Base-by-base conservation (phyloP, 2,113 vertebrate species). In the Nannobrachium achirus region DNA sequence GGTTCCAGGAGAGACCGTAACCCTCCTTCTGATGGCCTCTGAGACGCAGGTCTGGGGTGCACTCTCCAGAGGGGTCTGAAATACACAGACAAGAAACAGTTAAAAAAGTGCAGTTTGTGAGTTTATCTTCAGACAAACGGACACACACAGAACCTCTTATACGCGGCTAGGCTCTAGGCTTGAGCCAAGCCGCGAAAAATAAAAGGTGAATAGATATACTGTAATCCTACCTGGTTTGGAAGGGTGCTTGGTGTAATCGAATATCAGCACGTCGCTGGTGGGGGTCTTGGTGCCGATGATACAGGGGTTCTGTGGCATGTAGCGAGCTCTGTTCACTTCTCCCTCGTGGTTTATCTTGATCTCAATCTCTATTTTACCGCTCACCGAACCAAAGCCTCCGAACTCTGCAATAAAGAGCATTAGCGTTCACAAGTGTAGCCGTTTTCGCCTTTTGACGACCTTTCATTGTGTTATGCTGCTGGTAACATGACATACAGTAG, bases 271-370 rank as follows among this genome's bases (percentile, higher is more conserved):
- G 2, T 99, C 98, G 1, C 97, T 97, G 79, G 98, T 97, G 9
- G 97, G 97, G 14, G 98, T 99, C 88, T 99, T 99, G 6, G 98
- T 99, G 56, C 97, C 98, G 8, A 99, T 99, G 83, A 99, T 98
- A 53, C 96, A 99, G 3, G 98, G 97, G 79, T 99, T 99, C 88
- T 99, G 98, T 1, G 97, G 98, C 98, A 99, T 99, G 82, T 99
- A 98, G 13, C 97, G 96, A 0, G 98, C 97, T 86, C 98, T 86
- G 89, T 99, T 99, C 73, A 99, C 98, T 84, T 99, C 98, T 63
- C 98, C 98, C 87, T 99, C 98, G 0, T 99, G 98, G 82, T 99
- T 99, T 62, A 99, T 99, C 91, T 99, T 99, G 80, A 99, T 99
- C 79, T 99, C 98, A 68, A 99, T 98, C 71, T 99, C 98, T 71